A percentile compares a stretch with the other conserved stretches of the same genome.
These are phyloP conservation scores for Anolis apletophallus DNA, from an alignment of 2,797 vertebrate genomes.

Conservation along the genomic window DNA sequence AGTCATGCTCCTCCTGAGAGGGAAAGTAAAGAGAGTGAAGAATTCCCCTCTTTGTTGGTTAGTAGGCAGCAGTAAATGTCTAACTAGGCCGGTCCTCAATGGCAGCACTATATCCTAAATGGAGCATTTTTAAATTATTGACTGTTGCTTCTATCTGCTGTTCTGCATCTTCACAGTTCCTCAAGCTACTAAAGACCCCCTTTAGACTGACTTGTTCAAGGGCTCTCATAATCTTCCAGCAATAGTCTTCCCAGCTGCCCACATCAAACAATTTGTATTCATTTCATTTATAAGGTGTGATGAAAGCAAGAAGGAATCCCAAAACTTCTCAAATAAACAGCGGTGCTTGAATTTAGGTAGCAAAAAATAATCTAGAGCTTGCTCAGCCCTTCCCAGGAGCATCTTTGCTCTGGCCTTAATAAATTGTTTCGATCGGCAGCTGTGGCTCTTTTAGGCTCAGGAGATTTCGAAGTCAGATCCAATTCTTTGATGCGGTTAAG, in stretches of 20 bases:
- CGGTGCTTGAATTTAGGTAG: background rate
- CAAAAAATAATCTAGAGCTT: slow-evolving; percentile 8
- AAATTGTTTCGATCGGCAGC: slow-evolving; percentile 31
- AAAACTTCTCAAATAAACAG: background rate
- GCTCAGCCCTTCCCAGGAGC: slow-evolving; percentile 12
- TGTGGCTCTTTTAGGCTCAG: slow-evolving; percentile 11
- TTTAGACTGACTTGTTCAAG: background rate
- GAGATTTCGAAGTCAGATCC: slow-evolving; percentile 27
- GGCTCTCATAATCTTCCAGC: background rate
- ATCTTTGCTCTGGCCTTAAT: slow-evolving; percentile 46
- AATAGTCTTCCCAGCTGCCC: background rate
- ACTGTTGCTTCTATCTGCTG: background rate
- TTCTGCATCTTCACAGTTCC: background rate
- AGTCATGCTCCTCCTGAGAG: too few relatives aligned
- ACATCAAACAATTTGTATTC: background rate
- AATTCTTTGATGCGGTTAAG: slow-evolving; percentile 42
- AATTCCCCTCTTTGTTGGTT: too few relatives aligned
- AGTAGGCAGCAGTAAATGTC: too few relatives aligned
- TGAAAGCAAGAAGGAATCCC: background rate
- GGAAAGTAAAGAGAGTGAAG: background rate
- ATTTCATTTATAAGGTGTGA: background rate
- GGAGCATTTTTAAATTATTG: background rate
- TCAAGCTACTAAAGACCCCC: background rate
- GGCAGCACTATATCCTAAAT: background rate
- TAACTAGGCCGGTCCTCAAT: background rate